Evolutionary conservation across 2,113 vertebrate genomes (phyloP), one percentile per base, ranked within the genome.

Genomic region (Triplophysa dalaica): DNA sequence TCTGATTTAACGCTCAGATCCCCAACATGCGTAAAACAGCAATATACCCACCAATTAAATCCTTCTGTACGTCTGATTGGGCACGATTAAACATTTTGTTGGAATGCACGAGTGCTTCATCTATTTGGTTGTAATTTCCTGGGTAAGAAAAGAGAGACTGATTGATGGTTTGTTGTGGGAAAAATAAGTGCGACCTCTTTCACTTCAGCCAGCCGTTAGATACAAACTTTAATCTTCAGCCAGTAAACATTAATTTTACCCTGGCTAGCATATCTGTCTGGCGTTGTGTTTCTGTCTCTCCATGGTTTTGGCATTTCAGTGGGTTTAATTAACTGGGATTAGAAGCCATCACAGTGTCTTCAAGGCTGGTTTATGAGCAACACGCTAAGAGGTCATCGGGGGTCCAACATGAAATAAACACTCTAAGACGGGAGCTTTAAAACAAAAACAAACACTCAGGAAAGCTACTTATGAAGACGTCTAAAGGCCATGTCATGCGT

Each of bases 291-390:
- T 45, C 43, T 11, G 9, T 45, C 43, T 45, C 43, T 45, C 43
- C 33, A 38, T 38, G 33, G 33, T 38, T 38, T 38, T 38, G 33
- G 33, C 61, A 83, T 80, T 54, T 80, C 41, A n/a, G 67, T 64
- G 41, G 10, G 61, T 78, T 84, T 84, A 81, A 84, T 76, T 78
- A 84, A 48, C n/a, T 24, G 12, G 73, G 68, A 78, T 81, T 73
- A 56, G n/a, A 81, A 77, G 45, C 21, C 77, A 50, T 21, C 26
- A 33, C 60, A n/a, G 62, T 62, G 61, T 81, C 78, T 62, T 65
- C 54, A 19, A 56, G 75, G 22, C 63, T 64, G 69, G 56, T 78
- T 84, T 81, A 81, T 84, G 61, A 81, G 54, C 38, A 48, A 13
- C 75, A 63, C 58, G 17, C 79, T 74, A 62, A 63, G 68, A 84